Evolutionary conservation across 2,888 invertebrate genomes (phyloP), one percentile per base, ranked within the genome.

Genomic region (Polydesmus complanatus): DNA sequence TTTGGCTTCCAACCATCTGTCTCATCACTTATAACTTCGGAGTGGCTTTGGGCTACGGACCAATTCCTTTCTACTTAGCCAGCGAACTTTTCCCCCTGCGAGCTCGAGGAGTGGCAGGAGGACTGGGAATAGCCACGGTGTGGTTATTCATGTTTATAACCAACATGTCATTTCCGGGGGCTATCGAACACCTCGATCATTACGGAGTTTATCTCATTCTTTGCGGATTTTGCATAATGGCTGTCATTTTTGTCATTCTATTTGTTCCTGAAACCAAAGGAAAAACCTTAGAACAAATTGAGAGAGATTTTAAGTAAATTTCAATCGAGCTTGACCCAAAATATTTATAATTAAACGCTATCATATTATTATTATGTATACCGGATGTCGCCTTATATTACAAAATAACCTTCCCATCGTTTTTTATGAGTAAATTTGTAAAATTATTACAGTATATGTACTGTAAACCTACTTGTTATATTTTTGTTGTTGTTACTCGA

Each of bases 81-180:
- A 54, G 48, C 23, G 60, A 60, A 23, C 18, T 53, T n/a, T 27
- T 60, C 26, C 53, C 60, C 11, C 48, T 53, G 54, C 27, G 54
- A 22, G 47, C 37, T 1, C 3, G 60, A 2, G 60, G 53, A 2
- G 5, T 60, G 19, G 60, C 60, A 11, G 23, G 27, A 19, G 54
- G 60, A 11, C 22, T 60, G 14, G 54, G 23, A 18, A 60, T 47
- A 2, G 21, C 54, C 2, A 23, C 47, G 14, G 54, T 54, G 1
- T 37, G 54, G 47, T 22, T 54, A n/a, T 53, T 60, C 19, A 25
- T n/a, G 14, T 60, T 60, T 49, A 27, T 22, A 8, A 47, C 47
- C 2, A 47, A 14, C 47, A 26, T 37, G 21, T 23, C 14, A 8
- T 60, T 60, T 25, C 84, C 88, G 64, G 88, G 89, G 73, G 86